phyloP scores from a whole-genome alignment of 2,888 invertebrate species.

The Craniophora ligustri region DNA sequence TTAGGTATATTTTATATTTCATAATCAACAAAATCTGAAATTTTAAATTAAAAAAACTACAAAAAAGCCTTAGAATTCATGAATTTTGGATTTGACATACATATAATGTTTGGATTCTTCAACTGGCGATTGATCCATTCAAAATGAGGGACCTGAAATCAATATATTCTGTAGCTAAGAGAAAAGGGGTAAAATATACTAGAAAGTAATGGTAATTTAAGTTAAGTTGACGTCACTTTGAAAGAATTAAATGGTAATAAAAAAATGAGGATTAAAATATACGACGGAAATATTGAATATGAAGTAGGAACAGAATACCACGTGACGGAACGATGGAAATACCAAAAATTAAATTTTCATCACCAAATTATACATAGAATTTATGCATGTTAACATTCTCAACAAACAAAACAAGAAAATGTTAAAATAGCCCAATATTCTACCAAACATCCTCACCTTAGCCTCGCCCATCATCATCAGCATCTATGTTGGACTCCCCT shows the following conservation, averaged over 20 bases:
- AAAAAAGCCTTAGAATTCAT: not conserved
- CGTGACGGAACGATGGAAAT: too few relatives aligned
- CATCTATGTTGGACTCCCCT: too few relatives aligned
- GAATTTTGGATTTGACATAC: too few relatives aligned
- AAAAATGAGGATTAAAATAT: slow-evolving; percentile 1
- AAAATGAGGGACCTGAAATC: not conserved
- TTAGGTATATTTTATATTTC: too few relatives aligned
- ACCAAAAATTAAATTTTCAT: too few relatives aligned
- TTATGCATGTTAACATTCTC: slow-evolving; percentile 21
- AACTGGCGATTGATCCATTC: slow-evolving; percentile 8
- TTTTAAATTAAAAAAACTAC: too few relatives aligned
- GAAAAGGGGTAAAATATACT: not conserved
- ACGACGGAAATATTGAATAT: too few relatives aligned
- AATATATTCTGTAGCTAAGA: slow-evolving; percentile 11
- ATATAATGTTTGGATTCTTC: too few relatives aligned
- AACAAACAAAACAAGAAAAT: slow-evolving; percentile 23
- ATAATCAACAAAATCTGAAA: too few relatives aligned
- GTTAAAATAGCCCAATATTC: slow-evolving; percentile 38
- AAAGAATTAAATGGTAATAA: slow-evolving; percentile 1
- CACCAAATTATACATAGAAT: not conserved
- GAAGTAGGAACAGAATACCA: too few relatives aligned
- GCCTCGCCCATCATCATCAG: too few relatives aligned
- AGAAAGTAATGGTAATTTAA: slow-evolving; percentile 5
- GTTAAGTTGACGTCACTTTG: slow-evolving; percentile 1
- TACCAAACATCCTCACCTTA: too few relatives aligned